Percentiles rank a stretch among this genome's conserved stretches.
These are phyloP conservation scores for Centropristis striata DNA, from an alignment of 2,113 vertebrate genomes.

Conservation along the genomic window DNA sequence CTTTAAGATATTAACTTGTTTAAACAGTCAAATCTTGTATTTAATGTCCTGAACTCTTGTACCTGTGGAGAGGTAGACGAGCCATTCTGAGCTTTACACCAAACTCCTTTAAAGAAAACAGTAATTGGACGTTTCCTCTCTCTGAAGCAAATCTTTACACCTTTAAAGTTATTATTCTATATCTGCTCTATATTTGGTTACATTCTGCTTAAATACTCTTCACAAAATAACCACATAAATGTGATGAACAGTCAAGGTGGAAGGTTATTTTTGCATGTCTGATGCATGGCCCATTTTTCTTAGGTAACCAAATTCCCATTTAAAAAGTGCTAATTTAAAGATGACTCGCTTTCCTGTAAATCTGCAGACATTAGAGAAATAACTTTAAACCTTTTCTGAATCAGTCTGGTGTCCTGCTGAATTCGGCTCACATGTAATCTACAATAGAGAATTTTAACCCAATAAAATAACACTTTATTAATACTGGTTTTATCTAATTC, in stretches of 20 bases:
- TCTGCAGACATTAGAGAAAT: accelerated
- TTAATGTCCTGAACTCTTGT: neutral
- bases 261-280: neutral
- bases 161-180: too few species aligned
- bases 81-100: neutral
- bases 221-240: neutral
- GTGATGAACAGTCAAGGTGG: neutral
- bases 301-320: neutral
- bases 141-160: neutral
- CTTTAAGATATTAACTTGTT: neutral
- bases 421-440: neutral
- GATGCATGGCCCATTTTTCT: too few species aligned
- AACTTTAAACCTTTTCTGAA: accelerated
- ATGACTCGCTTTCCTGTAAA: neutral
- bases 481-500: neutral
- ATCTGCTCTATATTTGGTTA: neutral
- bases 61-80: neutral
- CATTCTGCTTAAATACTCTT: neutral
- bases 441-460: accelerated
- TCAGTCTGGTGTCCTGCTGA: neutral
- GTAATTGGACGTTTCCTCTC: neutral
- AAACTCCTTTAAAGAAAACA: neutral
- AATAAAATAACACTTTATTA: neutral
- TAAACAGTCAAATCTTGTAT: neutral
- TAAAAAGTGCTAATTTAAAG: neutral